Base-by-base conservation (phyloP, 2,113 vertebrate species). In the Psephotus haematonotus region DNA sequence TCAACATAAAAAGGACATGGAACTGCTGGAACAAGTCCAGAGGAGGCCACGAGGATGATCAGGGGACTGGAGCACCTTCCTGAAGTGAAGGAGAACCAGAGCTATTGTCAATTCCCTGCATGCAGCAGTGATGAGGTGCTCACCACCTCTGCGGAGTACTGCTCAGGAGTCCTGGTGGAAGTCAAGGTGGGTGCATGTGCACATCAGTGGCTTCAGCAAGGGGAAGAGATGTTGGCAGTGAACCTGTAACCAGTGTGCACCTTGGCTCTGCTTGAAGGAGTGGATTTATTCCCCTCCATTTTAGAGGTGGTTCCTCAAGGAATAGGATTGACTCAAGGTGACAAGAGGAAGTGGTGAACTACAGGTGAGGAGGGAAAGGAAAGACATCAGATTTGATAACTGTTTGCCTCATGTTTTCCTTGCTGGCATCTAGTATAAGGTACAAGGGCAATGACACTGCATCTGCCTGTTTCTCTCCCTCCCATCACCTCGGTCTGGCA, bases 71-170 rank as follows among this genome's bases (percentile, higher is more conserved):
- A n/a, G n/a, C n/a, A n/a, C n/a, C n/a, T 59, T 76, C 46, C 65
- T 43, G 49, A 57, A 69, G 13, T 49, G 69, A 17, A 63, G 35
- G 17, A 35, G 53, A 19, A 9, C 3, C 0, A 0, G 52, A 63
- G 17, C 27, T 86, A 4, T 39, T 88, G 50, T 23, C 46, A 4
- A 0, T 18, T 24, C 11, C 47, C 43, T 17, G 67, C 11, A 27
- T 33, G 41, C 55, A 82, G 70, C 46, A 27, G 13, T 0, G 9
- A 2, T 0, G 10, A 13, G 57, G 9, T 29, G 23, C 23, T 65
- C 2, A 0, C 29, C 0, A 3, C 4, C 31, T 60, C 55, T 44
- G 41, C 1, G 1, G 13, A 17, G 13, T 10, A 33, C 60, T 67
- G 2, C 1, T 46, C 39, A 28, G 28, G 19, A 12, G 41, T 19